These are phyloP conservation scores for Myxocyprinus asiaticus DNA, from an alignment of 2,113 vertebrate genomes.

Conservation along the genomic window DNA sequence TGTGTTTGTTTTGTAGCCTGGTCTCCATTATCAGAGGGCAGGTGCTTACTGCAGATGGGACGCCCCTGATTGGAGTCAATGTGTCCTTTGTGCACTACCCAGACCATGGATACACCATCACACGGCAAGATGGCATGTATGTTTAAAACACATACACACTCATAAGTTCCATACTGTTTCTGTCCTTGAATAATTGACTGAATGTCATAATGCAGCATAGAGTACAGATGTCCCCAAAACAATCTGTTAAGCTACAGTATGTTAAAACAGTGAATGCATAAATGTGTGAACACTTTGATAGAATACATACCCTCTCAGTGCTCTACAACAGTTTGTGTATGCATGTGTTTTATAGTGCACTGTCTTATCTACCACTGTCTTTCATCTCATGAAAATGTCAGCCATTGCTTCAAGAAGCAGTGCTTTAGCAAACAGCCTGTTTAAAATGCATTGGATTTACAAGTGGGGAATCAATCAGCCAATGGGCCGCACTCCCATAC, in stretches of 20 bases:
- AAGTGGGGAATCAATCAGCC: slow-evolving; percentile 52
- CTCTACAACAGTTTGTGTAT: slow-evolving; percentile 33
- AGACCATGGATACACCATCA: slow-evolving; percentile 93
- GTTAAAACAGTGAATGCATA: slow-evolving; percentile 29
- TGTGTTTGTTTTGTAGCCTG: slow-evolving; percentile 75
- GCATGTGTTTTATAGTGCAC: not conserved
- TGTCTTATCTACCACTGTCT: slow-evolving; percentile 33
- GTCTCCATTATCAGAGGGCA: slow-evolving; percentile 95
- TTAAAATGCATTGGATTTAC: slow-evolving; percentile 60
- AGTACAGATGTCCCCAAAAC: slow-evolving; percentile 11
- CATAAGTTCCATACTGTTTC: not conserved
- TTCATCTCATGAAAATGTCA: slow-evolving; percentile 50
- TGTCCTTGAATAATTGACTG: not conserved
- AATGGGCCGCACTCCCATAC: slow-evolving; percentile 13
- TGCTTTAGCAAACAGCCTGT: slow-evolving; percentile 35
- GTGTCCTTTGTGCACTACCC: slow-evolving; percentile 95
- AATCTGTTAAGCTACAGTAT: slow-evolving; percentile 23
- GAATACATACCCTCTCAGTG: not conserved
- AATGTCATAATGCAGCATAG: slow-evolving; percentile 25
- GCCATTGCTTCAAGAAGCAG: slow-evolving; percentile 20
- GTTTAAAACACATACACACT: slow-evolving; percentile 60
- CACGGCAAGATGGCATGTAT: slow-evolving; percentile 95
- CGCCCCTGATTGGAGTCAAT: slow-evolving; percentile 95
- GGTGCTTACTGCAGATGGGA: slow-evolving; percentile 94
- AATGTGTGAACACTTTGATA: slow-evolving; percentile 21